Conservation (phyloP, 2,888 invertebrate genomes). For the Cephus pulcher region DNA sequence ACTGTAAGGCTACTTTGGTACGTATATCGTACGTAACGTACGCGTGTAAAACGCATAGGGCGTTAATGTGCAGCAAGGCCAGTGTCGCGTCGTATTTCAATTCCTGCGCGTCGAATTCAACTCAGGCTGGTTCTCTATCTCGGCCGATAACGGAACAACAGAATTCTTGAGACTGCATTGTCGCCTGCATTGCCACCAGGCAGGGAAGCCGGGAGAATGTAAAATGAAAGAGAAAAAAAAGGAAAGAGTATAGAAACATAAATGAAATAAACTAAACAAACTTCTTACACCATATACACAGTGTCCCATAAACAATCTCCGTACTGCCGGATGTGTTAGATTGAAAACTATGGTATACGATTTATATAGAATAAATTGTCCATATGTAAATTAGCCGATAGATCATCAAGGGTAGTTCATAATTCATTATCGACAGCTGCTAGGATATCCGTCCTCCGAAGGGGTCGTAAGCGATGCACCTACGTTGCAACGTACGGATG, state of each 20-base stretch:
- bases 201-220: not conserved
- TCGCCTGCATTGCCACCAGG: conserved; percentile 18
- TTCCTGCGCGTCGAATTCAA: conserved; percentile 52
- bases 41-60: not conserved
- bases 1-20: not conserved
- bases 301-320: not conserved
- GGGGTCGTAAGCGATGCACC: not conserved
- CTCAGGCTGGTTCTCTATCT: conserved; percentile 33
- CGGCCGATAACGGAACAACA: conserved; percentile 46
- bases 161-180: conserved; percentile 44
- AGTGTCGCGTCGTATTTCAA: conserved; percentile 49
- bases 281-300: not conserved
- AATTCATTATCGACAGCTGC: conserved; percentile 55
- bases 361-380: not conserved
- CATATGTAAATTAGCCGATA: conserved; percentile 22
- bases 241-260: not conserved
- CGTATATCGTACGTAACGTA: not conserved
- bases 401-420: conserved; percentile 18
- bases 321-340: not conserved
- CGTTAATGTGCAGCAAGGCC: conserved; percentile 18
- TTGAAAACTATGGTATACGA: not conserved
- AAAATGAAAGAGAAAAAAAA: not conserved
- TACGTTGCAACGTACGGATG: not conserved
- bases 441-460: conserved; percentile 34
- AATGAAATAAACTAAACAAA: not conserved